These are phyloP conservation scores for Mobula hypostoma DNA, from an alignment of 2,113 vertebrate species.

Conservation along the genomic window DNA sequence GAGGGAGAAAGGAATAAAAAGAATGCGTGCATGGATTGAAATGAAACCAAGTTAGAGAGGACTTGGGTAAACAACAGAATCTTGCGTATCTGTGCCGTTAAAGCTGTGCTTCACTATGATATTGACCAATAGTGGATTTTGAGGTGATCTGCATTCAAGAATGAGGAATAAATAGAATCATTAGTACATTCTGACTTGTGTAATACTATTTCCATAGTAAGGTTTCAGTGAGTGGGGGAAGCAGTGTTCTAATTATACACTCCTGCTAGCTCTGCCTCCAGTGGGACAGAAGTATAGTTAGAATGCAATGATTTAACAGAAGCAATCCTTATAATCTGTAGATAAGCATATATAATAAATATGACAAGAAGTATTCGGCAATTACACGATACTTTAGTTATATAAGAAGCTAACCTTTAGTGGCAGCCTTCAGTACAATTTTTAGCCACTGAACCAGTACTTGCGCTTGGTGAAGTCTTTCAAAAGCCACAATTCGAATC, in stretches of 20 bases:
- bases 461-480: background rate
- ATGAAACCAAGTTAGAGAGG: background rate
- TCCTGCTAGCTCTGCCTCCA: background rate
- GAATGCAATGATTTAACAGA: background rate
- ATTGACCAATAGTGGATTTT: background rate
- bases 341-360: background rate
- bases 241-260: background rate
- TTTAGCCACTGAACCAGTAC: background rate
- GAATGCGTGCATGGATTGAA: background rate
- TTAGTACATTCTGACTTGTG: background rate
- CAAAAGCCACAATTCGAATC: background rate
- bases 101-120: background rate
- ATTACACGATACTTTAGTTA: background rate
- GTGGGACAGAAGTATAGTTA: background rate
- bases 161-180: background rate
- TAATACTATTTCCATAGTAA: background rate
- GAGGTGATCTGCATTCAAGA: background rate
- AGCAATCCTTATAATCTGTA: background rate
- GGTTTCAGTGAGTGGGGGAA: background rate
- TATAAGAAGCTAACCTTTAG: background rate
- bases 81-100: background rate
- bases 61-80: background rate
- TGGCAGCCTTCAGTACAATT: background rate
- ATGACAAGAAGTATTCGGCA: background rate
- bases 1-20: background rate